Percentiles rank a stretch among this genome's conserved stretches.
These are phyloP conservation scores for Zonotrichia leucophrys DNA, from an alignment of 2,113 vertebrate genomes.

Conservation along the genomic window DNA sequence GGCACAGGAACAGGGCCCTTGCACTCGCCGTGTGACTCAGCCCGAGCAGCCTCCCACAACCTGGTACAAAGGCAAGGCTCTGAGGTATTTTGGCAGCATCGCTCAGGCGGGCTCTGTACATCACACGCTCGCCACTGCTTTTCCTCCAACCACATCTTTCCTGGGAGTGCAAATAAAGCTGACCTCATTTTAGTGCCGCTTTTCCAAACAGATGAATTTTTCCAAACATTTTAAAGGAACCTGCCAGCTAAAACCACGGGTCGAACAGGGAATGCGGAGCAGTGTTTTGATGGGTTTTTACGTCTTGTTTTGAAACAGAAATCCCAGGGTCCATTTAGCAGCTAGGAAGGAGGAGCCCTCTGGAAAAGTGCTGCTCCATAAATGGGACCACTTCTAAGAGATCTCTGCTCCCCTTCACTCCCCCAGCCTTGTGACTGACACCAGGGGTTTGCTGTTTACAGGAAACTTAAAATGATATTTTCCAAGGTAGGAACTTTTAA, in stretches of 20 bases:
- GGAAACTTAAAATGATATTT: neutral
- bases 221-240: neutral
- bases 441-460: neutral
- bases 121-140: neutral
- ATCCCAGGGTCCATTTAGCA: neutral
- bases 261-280: neutral
- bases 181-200: neutral
- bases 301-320: neutral
- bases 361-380: neutral
- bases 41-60: constrained; percentile 8
- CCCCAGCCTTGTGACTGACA: neutral
- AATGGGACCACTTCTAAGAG: neutral
- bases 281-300: neutral
- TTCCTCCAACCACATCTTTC: constrained; percentile 30
- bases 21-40: constrained; percentile 5
- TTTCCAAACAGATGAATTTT: neutral
- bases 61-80: constrained; percentile 9
- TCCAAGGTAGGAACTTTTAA: neutral
- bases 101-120: neutral
- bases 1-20: neutral
- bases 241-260: neutral
- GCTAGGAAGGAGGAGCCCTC: neutral
- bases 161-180: neutral
- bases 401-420: neutral
- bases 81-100: neutral